Percentiles rank a stretch among this genome's conserved stretches.
These are phyloP conservation scores for Bombus consobrinus DNA, from an alignment of 1,140 invertebrate species.

Conservation along the genomic window DNA sequence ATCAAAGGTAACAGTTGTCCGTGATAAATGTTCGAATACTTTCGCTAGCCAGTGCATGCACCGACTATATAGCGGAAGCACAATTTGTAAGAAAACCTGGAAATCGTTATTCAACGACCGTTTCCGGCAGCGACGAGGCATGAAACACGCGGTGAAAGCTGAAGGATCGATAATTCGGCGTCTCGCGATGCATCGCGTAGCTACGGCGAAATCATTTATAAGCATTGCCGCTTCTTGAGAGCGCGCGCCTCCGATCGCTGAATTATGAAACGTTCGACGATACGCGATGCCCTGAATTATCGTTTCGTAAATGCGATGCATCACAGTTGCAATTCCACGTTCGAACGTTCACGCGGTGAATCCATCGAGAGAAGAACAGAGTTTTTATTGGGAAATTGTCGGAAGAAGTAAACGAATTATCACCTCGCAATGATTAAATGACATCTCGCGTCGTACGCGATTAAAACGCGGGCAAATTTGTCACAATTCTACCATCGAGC, in stretches of 20 bases:
- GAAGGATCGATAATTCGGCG: conserved; percentile 3
- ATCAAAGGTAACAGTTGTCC: no score
- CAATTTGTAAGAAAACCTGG: background rate
- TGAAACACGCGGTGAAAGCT: background rate
- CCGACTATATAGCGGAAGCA: background rate
- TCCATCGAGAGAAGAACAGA: background rate
- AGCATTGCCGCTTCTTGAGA: background rate
- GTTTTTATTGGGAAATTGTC: no score
- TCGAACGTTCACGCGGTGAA: background rate
- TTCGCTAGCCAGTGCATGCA: no score
- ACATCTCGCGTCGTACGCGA: no score
- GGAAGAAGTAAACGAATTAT: no score
- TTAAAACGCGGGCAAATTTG: no score
- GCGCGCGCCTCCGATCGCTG: background rate
- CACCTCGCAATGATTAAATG: no score
- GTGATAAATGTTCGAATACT: no score
- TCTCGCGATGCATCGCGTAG: no score
- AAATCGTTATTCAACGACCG: background rate
- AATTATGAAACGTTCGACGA: background rate
- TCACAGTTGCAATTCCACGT: background rate
- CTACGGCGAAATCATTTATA: background rate
- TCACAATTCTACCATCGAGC: no score
- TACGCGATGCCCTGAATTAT: background rate
- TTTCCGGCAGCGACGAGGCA: background rate
- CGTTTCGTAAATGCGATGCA: background rate